Percentiles rank a stretch among this genome's conserved stretches.
Evolutionary conservation across 2,113 vertebrate genomes (phyloP).

Genomic region (Mugil cephalus): DNA sequence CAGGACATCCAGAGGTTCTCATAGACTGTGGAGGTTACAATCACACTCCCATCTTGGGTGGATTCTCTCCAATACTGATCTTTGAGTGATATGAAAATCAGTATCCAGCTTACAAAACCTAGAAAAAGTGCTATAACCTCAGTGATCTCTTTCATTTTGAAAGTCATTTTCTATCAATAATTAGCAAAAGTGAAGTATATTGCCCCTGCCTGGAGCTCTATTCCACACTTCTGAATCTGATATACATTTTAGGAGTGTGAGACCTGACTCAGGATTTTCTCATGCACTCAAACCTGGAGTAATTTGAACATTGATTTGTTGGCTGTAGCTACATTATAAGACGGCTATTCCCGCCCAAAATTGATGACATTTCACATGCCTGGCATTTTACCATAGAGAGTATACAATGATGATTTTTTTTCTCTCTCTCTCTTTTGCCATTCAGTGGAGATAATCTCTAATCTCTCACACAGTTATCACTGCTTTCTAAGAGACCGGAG

Average conservation of each 20-base stretch:
- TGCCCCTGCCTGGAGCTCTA: constrained; percentile 57
- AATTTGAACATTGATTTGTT: constrained; percentile 73
- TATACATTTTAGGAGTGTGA: constrained; percentile 69
- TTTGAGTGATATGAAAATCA: constrained; percentile 84
- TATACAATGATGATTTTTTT: constrained; percentile 32
- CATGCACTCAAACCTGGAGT: constrained; percentile 53
- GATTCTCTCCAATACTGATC: constrained; percentile 86
- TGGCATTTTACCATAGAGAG: constrained; percentile 35
- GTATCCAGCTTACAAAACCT: constrained; percentile 81
- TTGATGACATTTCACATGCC: constrained; percentile 59
- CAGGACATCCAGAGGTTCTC: constrained; percentile 94
- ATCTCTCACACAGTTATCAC: constrained; percentile 24
- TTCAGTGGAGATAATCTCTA: not conserved
- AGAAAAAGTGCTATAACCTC: constrained; percentile 86
- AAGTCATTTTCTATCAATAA: constrained; percentile 63
- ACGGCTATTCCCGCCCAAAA: constrained; percentile 77
- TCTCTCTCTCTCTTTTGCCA: constrained; percentile 15
- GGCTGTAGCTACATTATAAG: constrained; percentile 62
- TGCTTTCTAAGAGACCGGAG: not conserved
- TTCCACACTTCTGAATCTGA: constrained; percentile 52
- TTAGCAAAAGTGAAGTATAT: constrained; percentile 40
- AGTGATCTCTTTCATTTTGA: constrained; percentile 75
- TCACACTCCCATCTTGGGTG: constrained; percentile 85
- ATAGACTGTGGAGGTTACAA: constrained; percentile 88
- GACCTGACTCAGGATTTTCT: constrained; percentile 57